Conservation (phyloP, 2,113 vertebrate genomes). For the Archilochus colubris region DNA sequence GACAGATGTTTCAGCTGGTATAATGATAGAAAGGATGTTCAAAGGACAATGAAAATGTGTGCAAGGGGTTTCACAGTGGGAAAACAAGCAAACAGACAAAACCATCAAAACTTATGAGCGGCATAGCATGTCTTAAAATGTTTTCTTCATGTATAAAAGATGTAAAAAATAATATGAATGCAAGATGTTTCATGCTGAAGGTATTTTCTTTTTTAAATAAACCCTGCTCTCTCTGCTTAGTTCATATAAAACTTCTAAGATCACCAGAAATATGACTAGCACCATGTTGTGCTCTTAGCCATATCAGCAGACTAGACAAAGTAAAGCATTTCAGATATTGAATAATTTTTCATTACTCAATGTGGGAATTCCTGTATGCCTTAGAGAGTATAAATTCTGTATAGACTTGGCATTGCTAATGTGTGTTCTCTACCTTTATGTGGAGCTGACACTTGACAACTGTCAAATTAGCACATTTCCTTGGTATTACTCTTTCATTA, state of each 20-base stretch:
- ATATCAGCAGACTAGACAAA: neutral
- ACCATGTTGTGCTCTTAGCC: neutral
- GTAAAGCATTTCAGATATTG: neutral
- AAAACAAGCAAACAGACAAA: slow-evolving; percentile 33
- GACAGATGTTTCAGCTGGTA: neutral
- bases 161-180: neutral
- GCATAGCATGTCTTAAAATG: neutral
- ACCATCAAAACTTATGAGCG: neutral
- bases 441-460: neutral
- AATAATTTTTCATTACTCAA: neutral
- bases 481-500: neutral
- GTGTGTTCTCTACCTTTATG: neutral
- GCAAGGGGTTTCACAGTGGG: neutral
- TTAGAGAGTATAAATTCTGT: neutral
- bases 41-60: slow-evolving; percentile 30
- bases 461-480: neutral
- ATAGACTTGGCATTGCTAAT: neutral
- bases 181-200: neutral
- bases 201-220: slow-evolving; percentile 17
- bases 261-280: neutral
- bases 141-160: slow-evolving; percentile 21
- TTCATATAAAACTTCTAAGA: neutral
- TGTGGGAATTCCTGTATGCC: neutral
- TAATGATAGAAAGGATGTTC: neutral
- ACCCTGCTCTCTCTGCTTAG: neutral